Evolutionary conservation across 1,140 invertebrate genomes (phyloP), one percentile per base, ranked within the genome.

Genomic region (Proctacanthus coquilletti): DNA sequence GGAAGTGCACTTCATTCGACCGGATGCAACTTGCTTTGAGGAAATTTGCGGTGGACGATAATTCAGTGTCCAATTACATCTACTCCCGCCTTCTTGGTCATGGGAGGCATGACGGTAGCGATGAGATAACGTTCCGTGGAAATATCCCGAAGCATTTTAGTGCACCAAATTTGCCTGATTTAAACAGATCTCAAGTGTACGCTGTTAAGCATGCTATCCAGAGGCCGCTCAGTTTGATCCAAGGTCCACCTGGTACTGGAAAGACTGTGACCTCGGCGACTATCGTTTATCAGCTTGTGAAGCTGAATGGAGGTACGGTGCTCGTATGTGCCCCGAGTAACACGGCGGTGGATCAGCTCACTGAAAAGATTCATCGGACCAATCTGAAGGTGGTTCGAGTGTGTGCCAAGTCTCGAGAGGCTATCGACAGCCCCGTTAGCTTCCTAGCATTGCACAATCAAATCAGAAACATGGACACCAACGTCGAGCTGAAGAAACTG

Each of bases 221-320:
- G 57, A 70, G 93, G n/a, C 94, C 95, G 0, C 61, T 98, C 5
- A 95, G 88, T 15, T 61, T 99, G 1, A 99, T 99, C 52, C 96
- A 99, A 72, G 91, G 80, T 1, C 80, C 80, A 0, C 89, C 89
- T 3, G 57, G 57, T 19, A 98, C 94, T 0, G 94, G 95, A 2
- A 98, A 99, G 65, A 99, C 96, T 0, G 95, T 99, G 0, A 99
- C 96, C 2, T 98, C 95, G 5, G 96, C 96, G 0, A 97, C 95
- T 0, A 93, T 99, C 49, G 95, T 99, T 0, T 98, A 97, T 57
- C 96, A 99, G 60, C 65, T 99, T 21, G 92, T 93, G 0, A 87
- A 94, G 58, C 88, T 95, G 53, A 87, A 80, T 45, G 84, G 80
- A 5, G 89, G 91, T 3, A 89, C 93, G 0, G 92, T 98, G 0